Evolutionary conservation across 1,140 invertebrate genomes (phyloP), one percentile per base, ranked within the genome.

Genomic region (Ganaspis sp.): DNA sequence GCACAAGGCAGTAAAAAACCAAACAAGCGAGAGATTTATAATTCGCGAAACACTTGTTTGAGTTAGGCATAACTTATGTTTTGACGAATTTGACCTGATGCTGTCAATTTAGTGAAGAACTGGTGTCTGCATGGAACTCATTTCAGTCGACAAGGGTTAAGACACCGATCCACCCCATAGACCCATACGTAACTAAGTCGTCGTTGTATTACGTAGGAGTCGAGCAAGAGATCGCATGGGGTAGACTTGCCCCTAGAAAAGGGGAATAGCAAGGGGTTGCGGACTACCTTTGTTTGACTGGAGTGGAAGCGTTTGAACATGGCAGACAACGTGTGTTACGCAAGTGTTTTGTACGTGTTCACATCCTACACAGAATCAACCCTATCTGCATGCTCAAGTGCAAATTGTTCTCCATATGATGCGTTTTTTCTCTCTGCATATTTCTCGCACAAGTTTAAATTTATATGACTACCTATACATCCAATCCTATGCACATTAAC

Each of bases 211-310:
- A 77, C 72, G 53, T 45, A 74, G 49, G 73, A 74, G 73, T 69
- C 15, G 73, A 74, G 58, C 38, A 74, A 42, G 58, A 64, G 58
- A 12, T 26, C 58, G 26, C 23, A 64, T 64, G 23, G 58, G 58
- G 58, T 64, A 15, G 26, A 64, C 8, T 29, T 64, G 29, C 58
- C 75, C 23, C 38, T 23, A 69, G 74, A 80, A 81, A 75, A 78
- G 79, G 77, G 75, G 54, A 74, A 75, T 74, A 75, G 78, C 75
- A 75, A 74, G 72, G 75, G 81, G n/a, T n/a, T n/a, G n/a, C n/a
- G n/a, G 81, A 72, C 75, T 83, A 79, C 85, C 82, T 89, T 88
- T 89, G 87, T 89, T 89, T 80, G 76, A 42, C 71, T 88, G 79
- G 82, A 88, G 86, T 87, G 83, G 80, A 81, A 79, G 81, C 79